Conservation (phyloP, 1,140 invertebrate species). For the Pseudomyrmex pallidus region DNA sequence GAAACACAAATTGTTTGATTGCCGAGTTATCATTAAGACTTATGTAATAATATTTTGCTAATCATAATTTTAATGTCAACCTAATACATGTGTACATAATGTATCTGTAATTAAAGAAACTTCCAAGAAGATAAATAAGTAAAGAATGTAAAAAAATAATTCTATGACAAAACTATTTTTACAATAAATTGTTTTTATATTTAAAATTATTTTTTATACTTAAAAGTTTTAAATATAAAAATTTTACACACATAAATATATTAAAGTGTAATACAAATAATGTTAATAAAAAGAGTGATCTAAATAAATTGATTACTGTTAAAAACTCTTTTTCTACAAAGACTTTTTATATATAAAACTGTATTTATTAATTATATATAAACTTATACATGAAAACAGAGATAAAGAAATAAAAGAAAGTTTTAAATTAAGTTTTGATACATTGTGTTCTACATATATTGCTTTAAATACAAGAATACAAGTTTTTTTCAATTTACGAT, state of each 20-base stretch:
- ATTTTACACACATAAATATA: too few relatives aligned
- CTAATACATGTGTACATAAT: neutral
- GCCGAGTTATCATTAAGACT: constrained; percentile 49
- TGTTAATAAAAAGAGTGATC: too few relatives aligned
- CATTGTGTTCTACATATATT: too few relatives aligned
- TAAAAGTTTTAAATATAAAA: too few relatives aligned
- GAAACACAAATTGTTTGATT: constrained; percentile 63
- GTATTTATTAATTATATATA: neutral
- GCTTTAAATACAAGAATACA: too few relatives aligned
- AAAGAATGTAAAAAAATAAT: neutral
- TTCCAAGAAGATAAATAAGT: neutral
- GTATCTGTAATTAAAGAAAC: constrained; percentile 4
- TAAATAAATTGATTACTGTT: too few relatives aligned
- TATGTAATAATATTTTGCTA: neutral
- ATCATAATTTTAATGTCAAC: constrained; percentile 34
- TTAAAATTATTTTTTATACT: too few relatives aligned
- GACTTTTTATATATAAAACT: too few relatives aligned
- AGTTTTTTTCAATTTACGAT: constrained; percentile 1
- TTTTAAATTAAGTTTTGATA: neutral
- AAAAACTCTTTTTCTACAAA: too few relatives aligned
- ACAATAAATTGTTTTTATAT: too few relatives aligned
- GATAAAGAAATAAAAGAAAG: neutral
- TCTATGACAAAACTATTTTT: too few relatives aligned
- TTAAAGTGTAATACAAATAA: too few relatives aligned
- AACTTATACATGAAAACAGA: constrained; percentile 2